These are phyloP conservation scores for Elgaria multicarinata DNA, from an alignment of 2,113 vertebrate species.

Conservation along the genomic window DNA sequence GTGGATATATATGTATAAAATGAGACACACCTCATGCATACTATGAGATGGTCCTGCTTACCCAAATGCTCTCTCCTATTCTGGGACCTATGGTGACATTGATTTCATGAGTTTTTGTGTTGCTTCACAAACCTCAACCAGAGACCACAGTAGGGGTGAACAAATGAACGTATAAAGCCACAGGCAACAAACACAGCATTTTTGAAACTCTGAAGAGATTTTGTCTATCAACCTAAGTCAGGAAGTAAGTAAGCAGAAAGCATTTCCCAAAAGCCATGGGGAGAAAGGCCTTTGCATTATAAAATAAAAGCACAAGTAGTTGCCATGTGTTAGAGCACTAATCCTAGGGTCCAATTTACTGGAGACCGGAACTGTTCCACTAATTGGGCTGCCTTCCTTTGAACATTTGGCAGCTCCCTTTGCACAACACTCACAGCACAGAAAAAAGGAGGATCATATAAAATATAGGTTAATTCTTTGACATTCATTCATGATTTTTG, in stretches of 20 bases:
- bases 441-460: background rate
- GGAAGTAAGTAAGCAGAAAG: background rate
- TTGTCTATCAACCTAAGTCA: background rate
- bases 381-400: slow-evolving; percentile 12
- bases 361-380: background rate
- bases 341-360: background rate
- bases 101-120: background rate
- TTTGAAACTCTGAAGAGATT: background rate
- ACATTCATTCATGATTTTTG: background rate
- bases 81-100: too few species aligned
- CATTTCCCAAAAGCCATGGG: background rate
- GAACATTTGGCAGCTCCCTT: slow-evolving; percentile 3
- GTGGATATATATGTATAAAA: background rate
- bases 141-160: background rate
- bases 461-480: background rate
- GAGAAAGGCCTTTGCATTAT: background rate
- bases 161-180: background rate
- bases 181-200: background rate
- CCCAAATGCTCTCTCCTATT: background rate
- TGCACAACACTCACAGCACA: background rate
- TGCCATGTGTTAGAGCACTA: background rate
- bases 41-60: background rate
- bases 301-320: background rate
- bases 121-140: background rate
- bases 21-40: background rate